A percentile compares a stretch with the other conserved stretches of the same genome.
These are phyloP conservation scores for Calameuta idolon DNA, from an alignment of 2,888 invertebrate species.

Conservation along the genomic window DNA sequence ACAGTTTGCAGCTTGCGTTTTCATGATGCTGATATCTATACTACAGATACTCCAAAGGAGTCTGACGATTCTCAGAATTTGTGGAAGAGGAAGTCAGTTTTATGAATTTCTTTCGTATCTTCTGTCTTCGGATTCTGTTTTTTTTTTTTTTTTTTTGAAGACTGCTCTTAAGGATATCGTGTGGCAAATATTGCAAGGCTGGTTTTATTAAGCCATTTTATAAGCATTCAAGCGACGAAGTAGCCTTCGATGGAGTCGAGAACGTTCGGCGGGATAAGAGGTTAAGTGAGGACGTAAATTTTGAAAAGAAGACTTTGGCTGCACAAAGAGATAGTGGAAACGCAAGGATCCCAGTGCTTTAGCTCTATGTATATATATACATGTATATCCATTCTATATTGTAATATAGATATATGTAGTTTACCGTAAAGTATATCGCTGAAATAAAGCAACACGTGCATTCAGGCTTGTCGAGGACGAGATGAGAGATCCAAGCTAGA, in stretches of 20 bases:
- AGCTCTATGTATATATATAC: neutral
- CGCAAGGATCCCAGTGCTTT: neutral
- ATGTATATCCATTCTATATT: neutral
- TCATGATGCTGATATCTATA: neutral
- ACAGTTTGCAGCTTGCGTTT: neutral
- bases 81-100: neutral
- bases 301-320: neutral
- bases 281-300: slow-evolving; percentile 33
- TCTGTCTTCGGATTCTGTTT: neutral
- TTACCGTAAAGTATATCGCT: neutral
- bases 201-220: neutral
- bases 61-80: neutral
- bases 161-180: neutral
- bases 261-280: neutral
- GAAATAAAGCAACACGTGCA: neutral
- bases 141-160: no score
- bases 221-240: neutral
- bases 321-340: neutral
- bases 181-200: neutral
- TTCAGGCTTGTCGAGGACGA: neutral
- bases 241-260: neutral
- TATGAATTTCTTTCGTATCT: neutral
- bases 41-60: neutral
- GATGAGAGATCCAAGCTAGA: neutral
- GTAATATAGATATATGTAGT: neutral